These are phyloP conservation scores for Trimorus sp. DNA, from an alignment of 2,888 invertebrate genomes.

Conservation along the genomic window DNA sequence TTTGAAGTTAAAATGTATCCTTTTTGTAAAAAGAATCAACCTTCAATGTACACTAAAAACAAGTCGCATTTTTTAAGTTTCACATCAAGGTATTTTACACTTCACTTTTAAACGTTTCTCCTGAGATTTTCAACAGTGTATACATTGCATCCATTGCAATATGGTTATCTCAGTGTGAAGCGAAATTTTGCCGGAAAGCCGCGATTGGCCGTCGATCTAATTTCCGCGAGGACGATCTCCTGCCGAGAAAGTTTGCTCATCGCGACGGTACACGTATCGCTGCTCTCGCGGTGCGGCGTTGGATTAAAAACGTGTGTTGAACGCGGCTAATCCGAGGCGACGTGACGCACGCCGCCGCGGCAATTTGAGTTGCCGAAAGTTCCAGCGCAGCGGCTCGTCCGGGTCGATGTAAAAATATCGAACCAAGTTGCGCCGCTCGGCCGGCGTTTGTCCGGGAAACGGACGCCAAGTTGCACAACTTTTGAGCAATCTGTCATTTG, in stretches of 20 bases:
- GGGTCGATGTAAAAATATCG: conserved; percentile 59
- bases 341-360: conserved; percentile 47
- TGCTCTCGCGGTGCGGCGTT: conserved; percentile 10
- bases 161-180: no score
- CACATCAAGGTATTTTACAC: no score
- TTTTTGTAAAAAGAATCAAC: no score
- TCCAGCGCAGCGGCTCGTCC: conserved; percentile 11
- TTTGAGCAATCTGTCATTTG: conserved; percentile 55
- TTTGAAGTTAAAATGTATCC: no score
- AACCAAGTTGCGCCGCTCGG: conserved; percentile 25
- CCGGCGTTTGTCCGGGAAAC: conserved; percentile 41
- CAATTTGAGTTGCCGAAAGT: conserved; percentile 55
- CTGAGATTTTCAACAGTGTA: no score
- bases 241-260: background rate
- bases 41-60: no score
- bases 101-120: no score
- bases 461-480: conserved; percentile 44
- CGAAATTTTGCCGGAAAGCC: no score
- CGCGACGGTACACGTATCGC: background rate
- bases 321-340: conserved; percentile 51
- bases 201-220: no score
- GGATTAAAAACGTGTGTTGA: conserved; percentile 61
- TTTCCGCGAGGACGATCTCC: background rate
- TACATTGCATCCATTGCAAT: no score
- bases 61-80: no score